phyloP scores from a whole-genome alignment of 2,888 invertebrate species.

The Emmelina monodactyla region DNA sequence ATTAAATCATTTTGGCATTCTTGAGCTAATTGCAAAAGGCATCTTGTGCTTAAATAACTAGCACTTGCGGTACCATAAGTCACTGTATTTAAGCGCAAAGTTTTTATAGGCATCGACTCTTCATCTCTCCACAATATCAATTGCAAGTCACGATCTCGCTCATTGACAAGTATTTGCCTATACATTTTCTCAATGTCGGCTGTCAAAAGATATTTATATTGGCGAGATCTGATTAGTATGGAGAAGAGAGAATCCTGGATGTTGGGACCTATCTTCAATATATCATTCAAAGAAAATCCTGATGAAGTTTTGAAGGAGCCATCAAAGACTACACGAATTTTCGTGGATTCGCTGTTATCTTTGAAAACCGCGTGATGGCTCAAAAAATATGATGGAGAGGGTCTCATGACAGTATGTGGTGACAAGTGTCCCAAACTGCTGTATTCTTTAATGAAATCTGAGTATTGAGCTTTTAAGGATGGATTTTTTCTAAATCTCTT shows the following conservation, averaged over 20 bases:
- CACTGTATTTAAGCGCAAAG: conserved; percentile 11
- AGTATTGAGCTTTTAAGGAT: conserved; percentile 7
- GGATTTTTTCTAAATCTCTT: conserved; percentile 6
- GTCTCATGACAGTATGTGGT: neutral
- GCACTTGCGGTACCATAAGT: conserved; percentile 15
- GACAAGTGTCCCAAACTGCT: conserved; percentile 9
- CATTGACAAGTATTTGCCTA: neutral
- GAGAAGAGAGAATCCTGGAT: conserved; percentile 5
- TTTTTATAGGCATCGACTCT: neutral
- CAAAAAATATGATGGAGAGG: conserved; percentile 2
- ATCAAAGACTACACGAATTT: conserved; percentile 6
- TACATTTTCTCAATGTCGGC: conserved; percentile 7
- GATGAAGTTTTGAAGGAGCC: conserved; percentile 4
- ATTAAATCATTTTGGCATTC: conserved; percentile 5
- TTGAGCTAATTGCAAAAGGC: conserved; percentile 15
- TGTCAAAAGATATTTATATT: conserved; percentile 4
- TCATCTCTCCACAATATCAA: conserved; percentile 8
- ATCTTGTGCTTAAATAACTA: conserved; percentile 13
- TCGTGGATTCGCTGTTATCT: conserved; percentile 3
- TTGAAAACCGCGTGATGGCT: conserved; percentile 5
- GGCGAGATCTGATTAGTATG: conserved; percentile 5
- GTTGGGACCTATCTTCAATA: conserved; percentile 5
- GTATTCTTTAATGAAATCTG: conserved; percentile 13
- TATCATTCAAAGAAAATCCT: conserved; percentile 4
- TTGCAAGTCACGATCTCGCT: conserved; percentile 6